Evolutionary conservation across 2,113 vertebrate species (phyloP), one percentile per base, ranked within the genome.

Genomic region (Sterrhoptilus dennistouni): DNA sequence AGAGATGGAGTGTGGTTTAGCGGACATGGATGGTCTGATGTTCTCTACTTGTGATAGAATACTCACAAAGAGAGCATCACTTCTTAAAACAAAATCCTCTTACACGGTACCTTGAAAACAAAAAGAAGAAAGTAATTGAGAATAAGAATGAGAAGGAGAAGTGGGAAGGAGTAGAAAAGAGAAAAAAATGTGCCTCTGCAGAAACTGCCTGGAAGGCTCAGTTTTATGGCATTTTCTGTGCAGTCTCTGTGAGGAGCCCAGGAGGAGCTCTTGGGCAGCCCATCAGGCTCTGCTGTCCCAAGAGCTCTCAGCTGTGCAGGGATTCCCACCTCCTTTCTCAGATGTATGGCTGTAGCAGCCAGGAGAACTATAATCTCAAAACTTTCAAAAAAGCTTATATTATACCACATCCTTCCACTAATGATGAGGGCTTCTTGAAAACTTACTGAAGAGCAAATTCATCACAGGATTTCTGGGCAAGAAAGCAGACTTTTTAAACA

Each of bases 361-460:
- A 86, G 29, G 49, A 54, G 14, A 87, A 70, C 45, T 78, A 40
- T 45, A 25, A 54, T 59, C 54, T 85, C 71, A 66, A 79, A 88
- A 54, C 38, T 86, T 66, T 64, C 3, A 2, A 49, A 86, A 80
- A 88, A 70, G 8, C 31, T 83, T 35, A 29, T 68, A 14, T 64
- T 87, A 49, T 60, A 14, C 12, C 12, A 14, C 68, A 68, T 52
- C 49, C 36, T 86, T 88, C 79, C 54, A 88, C 57, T 95, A 66
- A 78, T 59, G 56, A 63, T 83, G 63, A 80, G 53, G 81, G 28
- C 66, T 83, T 94, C 87, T 80, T 86, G 54, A 92, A 95, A 91
- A 72, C 35, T 81, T 63, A 63, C 72, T 71, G 52, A 76, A 83
- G 53, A 82, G 78, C 83, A 93, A 93, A 90, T 84, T 90, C 40